Base-by-base conservation (phyloP, 2,113 vertebrate genomes). In the Speoplatyrhinus poulsoni region DNA sequence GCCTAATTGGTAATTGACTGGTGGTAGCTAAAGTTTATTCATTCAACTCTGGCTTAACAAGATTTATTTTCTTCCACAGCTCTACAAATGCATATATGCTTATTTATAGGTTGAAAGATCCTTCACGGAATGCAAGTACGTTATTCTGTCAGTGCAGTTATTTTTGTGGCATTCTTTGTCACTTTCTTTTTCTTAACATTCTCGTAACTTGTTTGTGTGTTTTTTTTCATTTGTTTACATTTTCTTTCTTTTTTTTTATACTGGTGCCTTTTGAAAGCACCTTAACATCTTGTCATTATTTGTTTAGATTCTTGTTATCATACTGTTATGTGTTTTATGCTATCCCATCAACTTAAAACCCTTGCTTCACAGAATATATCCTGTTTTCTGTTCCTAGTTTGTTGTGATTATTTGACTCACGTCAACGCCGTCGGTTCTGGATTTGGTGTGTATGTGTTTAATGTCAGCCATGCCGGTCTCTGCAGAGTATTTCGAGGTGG, bases 21-120 rank as follows among this genome's bases (percentile, higher is more conserved):
- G 2, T 15, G 11, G 33, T 15, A 16, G 8, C 41, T 5, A 13
- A 46, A 60, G 12, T 46, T 17, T 15, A 16, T 58, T 1, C 54
- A 11, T 33, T 78, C 4, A 32, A 48, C n/a, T 55, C 1, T 19
- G 36, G 13, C 54, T 33, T 74, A 67, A 76, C n/a, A n/a, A 46
- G 2, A 49, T n/a, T 19, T 49, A 33, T 46, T 75, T 67, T 78
- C 65, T 60, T 53, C 19, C 65, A 83, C 90, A 99, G 98, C 89
- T 99, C 98, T 63, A 99, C 98, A 74, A 99, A 99, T 85, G 98
- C 97, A 8, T 99, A 99, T 76, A 99, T 99, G 98, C 93, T 99
- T 76, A 99, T 99, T 85, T 99, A 99, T 77, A 95, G 98, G 90
- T 85, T 99, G 85, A 99, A 98, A 90, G 96, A 99, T 85, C 85